Evolutionary conservation across 2,113 vertebrate species (phyloP).

Genomic region (Corydoras maculifer): DNA sequence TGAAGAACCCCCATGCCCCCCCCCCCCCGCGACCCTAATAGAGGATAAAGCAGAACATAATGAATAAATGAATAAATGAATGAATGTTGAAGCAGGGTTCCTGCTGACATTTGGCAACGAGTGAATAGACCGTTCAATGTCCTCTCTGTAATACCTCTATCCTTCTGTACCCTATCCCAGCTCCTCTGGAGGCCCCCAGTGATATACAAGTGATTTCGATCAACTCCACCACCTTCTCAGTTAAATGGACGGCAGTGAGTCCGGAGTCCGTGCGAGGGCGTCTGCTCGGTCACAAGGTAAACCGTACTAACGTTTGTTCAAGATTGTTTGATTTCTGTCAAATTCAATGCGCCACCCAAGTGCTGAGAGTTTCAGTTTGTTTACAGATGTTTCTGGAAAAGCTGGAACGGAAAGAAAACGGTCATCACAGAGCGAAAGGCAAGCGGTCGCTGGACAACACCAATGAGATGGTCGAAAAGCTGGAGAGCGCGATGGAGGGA

Average conservation of each 20-base stretch:
- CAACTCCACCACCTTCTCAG: slow-evolving; percentile 60
- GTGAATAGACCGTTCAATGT: background rate
- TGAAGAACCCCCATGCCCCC: too few relatives aligned
- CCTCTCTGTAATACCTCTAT: background rate
- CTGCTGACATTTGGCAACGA: background rate
- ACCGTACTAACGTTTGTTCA: too few relatives aligned
- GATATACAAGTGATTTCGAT: slow-evolving; percentile 45
- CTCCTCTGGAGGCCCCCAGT: slow-evolving; percentile 60
- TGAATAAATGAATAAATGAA: too few relatives aligned
- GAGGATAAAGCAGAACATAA: too few relatives aligned
- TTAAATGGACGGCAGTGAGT: slow-evolving; percentile 65
- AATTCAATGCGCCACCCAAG: too few relatives aligned
- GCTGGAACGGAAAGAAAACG: slow-evolving; percentile 27
- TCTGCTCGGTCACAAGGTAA: slow-evolving; percentile 77
- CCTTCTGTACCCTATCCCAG: slow-evolving; percentile 49
- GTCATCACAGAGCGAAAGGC: slow-evolving; percentile 39
- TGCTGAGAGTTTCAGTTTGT: background rate
- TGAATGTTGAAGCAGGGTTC: too few relatives aligned
- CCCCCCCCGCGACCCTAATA: too few relatives aligned
- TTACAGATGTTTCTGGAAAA: slow-evolving; percentile 56
- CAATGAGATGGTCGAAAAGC: background rate
- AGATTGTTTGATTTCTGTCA: too few relatives aligned
- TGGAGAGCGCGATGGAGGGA: background rate
- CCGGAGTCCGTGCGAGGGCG: slow-evolving; percentile 63
- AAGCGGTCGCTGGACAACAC: slow-evolving; percentile 2